phyloP scores from a whole-genome alignment of 2,888 invertebrate species.

The Sarcophaga subvicina region DNA sequence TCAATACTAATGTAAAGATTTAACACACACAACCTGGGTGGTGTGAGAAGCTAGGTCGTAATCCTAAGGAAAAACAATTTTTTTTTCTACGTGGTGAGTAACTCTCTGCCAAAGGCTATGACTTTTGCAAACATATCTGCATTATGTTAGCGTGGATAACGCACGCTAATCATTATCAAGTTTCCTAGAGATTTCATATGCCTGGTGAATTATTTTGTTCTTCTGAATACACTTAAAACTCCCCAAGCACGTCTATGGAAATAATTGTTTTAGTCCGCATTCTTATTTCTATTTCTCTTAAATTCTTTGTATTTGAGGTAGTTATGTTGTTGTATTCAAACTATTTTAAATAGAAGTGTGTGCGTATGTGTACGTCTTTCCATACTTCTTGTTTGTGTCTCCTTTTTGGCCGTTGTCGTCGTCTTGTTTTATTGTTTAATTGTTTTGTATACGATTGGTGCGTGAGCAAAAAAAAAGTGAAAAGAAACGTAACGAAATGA shows the following conservation, averaged over 20 bases:
- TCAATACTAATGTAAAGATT: no score
- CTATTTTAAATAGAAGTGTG: slow-evolving; percentile 61
- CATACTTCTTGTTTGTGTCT: not conserved
- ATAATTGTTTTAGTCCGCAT: slow-evolving; percentile 50
- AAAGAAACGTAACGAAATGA: not conserved
- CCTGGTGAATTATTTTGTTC: not conserved
- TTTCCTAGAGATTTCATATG: not conserved
- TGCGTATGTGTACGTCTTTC: not conserved
- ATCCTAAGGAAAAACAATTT: no score
- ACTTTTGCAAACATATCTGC: no score
- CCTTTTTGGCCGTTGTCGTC: slow-evolving; percentile 3
- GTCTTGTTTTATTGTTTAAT: not conserved
- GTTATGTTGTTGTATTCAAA: slow-evolving; percentile 42
- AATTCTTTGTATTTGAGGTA: slow-evolving; percentile 6
- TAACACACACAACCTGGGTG: no score
- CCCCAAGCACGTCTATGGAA: slow-evolving; percentile 58
- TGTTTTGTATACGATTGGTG: not conserved
- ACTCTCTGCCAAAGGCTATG: no score
- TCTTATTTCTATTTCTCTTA: slow-evolving; percentile 11
- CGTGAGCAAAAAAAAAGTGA: not conserved
- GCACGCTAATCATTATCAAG: not conserved
- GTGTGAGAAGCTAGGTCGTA: no score
- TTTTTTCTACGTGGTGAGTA: no score
- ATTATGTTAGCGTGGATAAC: no score
- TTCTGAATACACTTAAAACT: slow-evolving; percentile 32